A percentile compares a stretch with the other conserved stretches of the same genome.
Evolutionary conservation across 2,113 vertebrate genomes (phyloP).

Genomic region (Centrocercus urophasianus): DNA sequence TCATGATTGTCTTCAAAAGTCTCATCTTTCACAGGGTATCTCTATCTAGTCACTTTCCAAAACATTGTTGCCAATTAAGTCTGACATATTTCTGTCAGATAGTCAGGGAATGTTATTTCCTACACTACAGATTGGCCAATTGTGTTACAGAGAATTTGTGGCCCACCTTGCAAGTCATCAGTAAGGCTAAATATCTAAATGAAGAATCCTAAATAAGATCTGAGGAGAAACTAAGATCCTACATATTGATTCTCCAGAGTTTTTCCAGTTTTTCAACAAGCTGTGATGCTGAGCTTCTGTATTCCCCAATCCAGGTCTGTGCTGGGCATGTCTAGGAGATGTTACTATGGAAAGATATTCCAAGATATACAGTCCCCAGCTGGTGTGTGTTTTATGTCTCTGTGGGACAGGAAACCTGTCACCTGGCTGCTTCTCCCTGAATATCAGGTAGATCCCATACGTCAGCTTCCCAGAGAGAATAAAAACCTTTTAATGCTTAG

Average conservation of each 20-base stretch:
- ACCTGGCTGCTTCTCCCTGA: background rate
- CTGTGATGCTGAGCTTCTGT: background rate
- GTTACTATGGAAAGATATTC: background rate
- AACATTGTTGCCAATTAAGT: slow-evolving; percentile 45
- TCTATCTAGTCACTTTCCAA: slow-evolving; percentile 34
- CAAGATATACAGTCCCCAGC: background rate
- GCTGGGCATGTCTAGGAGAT: background rate
- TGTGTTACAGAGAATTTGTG: background rate
- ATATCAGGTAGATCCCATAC: background rate
- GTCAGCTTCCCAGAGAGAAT: background rate
- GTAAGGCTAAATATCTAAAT: background rate
- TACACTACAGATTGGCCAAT: background rate
- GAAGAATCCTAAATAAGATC: background rate
- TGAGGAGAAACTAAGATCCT: background rate
- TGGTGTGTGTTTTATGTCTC: background rate
- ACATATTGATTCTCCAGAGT: background rate
- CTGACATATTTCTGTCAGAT: slow-evolving; percentile 31
- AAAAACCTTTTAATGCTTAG: background rate
- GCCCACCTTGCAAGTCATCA: background rate
- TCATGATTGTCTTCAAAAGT: background rate
- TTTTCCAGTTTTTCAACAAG: background rate
- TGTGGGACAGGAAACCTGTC: background rate
- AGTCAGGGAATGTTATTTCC: slow-evolving; percentile 14
- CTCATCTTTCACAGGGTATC: slow-evolving; percentile 35
- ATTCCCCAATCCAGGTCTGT: background rate